phyloP scores from a whole-genome alignment of 2,113 vertebrate species.

The Plectropomus leopardus region DNA sequence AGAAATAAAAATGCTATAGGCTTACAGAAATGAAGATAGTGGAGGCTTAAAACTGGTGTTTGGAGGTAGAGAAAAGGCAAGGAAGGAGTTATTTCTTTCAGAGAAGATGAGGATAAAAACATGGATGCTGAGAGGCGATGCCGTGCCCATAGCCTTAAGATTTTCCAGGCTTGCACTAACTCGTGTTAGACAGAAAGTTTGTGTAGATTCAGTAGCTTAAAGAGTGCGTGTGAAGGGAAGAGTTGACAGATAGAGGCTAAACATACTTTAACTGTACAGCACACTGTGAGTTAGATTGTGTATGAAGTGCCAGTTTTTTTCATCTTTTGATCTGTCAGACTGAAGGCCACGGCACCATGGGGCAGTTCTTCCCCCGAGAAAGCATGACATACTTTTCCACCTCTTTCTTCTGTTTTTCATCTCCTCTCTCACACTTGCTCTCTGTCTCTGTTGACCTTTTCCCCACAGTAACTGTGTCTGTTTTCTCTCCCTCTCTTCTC shows the following conservation, averaged over 20 bases:
- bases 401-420: constrained; percentile 66
- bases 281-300: constrained; percentile 18
- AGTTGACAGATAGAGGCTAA: constrained; percentile 29
- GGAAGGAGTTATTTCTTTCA: constrained; percentile 36
- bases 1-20: constrained; percentile 36
- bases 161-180: constrained; percentile 29
- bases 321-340: constrained; percentile 54
- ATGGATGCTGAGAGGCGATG: constrained; percentile 25
- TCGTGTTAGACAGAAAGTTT: constrained; percentile 26
- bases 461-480: constrained; percentile 58
- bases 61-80: constrained; percentile 35
- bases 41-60: constrained; percentile 51
- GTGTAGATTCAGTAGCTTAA: constrained; percentile 10
- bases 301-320: constrained; percentile 38
- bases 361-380: constrained; percentile 51
- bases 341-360: constrained; percentile 32
- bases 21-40: constrained; percentile 33
- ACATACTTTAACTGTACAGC: constrained; percentile 24
- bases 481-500: constrained; percentile 38
- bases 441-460: constrained; percentile 74
- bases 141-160: constrained; percentile 23
- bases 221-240: constrained; percentile 24
- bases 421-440: constrained; percentile 57
- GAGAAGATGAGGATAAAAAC: constrained; percentile 42
- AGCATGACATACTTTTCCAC: constrained; percentile 60